A percentile compares a stretch with the other conserved stretches of the same genome.
These are phyloP conservation scores for Odontocolon sp. DNA, from an alignment of 2,888 invertebrate genomes.

Conservation along the genomic window DNA sequence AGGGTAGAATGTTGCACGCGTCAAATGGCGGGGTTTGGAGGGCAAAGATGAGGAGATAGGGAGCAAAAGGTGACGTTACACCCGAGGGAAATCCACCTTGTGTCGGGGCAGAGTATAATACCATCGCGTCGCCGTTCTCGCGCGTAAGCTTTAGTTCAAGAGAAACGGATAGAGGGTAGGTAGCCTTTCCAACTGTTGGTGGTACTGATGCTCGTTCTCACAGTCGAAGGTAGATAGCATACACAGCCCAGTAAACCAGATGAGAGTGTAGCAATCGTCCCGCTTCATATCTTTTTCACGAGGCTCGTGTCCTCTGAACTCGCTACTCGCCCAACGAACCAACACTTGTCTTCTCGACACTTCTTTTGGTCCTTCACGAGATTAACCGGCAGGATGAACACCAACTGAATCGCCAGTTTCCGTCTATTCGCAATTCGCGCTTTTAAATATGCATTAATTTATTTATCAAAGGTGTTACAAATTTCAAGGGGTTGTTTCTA, in stretches of 20 bases:
- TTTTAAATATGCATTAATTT: background rate
- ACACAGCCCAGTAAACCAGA: slow-evolving; percentile 10
- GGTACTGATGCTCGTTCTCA: background rate
- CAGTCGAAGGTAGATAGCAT: background rate
- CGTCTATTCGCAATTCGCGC: background rate
- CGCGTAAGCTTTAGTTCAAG: slow-evolving; percentile 23
- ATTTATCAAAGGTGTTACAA: background rate
- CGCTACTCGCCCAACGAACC: background rate
- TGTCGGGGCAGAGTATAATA: slow-evolving; percentile 55
- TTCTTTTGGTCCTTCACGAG: background rate
- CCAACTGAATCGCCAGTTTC: slow-evolving; percentile 19
- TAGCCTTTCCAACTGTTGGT: slow-evolving; percentile 45
- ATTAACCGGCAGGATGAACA: background rate
- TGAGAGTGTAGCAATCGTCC: slow-evolving; percentile 47
- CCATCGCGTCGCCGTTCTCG: slow-evolving; percentile 42
- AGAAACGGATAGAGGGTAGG: slow-evolving; percentile 11
- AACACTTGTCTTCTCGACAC: background rate
- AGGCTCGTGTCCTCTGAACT: slow-evolving; percentile 4
- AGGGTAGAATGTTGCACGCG: slow-evolving; percentile 34
- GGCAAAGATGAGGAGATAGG: too few relatives aligned
- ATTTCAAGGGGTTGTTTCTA: background rate
- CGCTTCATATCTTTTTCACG: slow-evolving; percentile 55
- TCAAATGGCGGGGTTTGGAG: slow-evolving; percentile 11
- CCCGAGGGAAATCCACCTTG: slow-evolving; percentile 69
- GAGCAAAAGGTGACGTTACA: slow-evolving; percentile 51